Conservation (phyloP, 2,797 vertebrate species). For the Cynodonichthys magdalenae region DNA sequence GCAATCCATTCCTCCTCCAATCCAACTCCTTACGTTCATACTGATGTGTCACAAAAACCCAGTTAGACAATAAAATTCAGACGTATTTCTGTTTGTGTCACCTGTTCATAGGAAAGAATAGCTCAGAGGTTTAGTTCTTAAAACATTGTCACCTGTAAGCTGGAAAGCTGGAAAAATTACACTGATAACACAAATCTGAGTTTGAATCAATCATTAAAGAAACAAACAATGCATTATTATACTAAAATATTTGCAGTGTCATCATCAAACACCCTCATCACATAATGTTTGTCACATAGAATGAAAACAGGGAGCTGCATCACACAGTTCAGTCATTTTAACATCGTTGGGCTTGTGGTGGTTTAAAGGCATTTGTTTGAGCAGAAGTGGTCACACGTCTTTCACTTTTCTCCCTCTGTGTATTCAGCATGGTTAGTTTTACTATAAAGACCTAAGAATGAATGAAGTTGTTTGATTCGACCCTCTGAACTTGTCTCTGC, state of each 20-base stretch:
- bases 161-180: not conserved
- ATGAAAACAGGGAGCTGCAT: too few relatives aligned
- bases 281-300: too few relatives aligned
- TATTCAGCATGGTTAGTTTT: not conserved
- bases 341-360: too few relatives aligned
- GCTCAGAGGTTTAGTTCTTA: not conserved
- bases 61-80: not conserved
- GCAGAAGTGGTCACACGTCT: too few relatives aligned
- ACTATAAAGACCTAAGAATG: not conserved
- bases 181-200: too few relatives aligned
- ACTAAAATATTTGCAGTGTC: too few relatives aligned
- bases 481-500: not conserved
- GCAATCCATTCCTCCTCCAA: not conserved
- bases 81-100: not conserved
- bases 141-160: too few relatives aligned
- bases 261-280: too few relatives aligned
- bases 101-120: not conserved
- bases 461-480: not conserved
- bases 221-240: too few relatives aligned
- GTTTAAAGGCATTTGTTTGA: too few relatives aligned
- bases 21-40: not conserved
- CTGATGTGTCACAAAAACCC: constrained; percentile 16
- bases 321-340: too few relatives aligned
- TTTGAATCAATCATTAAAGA: too few relatives aligned
- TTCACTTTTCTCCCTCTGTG: not conserved